A percentile compares a stretch with the other conserved stretches of the same genome.
Conservation (phyloP, 2,797 vertebrate species). For the Sebastes ruberrimus region DNA sequence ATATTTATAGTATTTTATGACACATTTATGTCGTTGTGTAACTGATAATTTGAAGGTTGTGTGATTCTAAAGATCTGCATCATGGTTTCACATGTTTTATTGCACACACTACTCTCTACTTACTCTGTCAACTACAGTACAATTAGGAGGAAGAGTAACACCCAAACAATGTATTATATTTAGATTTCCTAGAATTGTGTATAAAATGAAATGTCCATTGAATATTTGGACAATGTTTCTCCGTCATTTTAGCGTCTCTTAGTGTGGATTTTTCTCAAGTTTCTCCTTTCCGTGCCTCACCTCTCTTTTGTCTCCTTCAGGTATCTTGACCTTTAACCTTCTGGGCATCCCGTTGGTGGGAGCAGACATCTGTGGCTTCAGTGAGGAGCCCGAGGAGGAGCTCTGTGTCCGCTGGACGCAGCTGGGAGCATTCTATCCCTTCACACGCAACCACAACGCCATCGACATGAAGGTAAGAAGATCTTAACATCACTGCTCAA, state of each 20-base stretch:
- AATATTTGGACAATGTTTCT: neutral
- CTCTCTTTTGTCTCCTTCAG: slow-evolving; percentile 58
- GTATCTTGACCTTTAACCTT: slow-evolving; percentile 90
- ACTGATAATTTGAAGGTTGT: neutral
- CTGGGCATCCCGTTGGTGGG: slow-evolving; percentile 88
- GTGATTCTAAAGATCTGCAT: neutral
- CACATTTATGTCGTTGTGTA: neutral
- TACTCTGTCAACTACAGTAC: neutral
- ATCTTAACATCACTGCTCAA: neutral
- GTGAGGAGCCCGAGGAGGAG: slow-evolving; percentile 85
- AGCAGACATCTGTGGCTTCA: slow-evolving; percentile 90
- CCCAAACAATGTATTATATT: neutral
- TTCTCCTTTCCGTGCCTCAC: neutral
- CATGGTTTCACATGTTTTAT: neutral
- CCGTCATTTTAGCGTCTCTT: neutral
- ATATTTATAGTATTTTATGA: neutral
- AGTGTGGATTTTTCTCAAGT: neutral
- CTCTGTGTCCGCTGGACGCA: slow-evolving; percentile 91
- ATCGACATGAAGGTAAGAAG: slow-evolving; percentile 73
- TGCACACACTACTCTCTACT: neutral
- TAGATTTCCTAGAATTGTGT: neutral
- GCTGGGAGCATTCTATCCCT: slow-evolving; percentile 91
- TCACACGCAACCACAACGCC: slow-evolving; percentile 90
- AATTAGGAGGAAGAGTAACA: neutral
- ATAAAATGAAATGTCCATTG: neutral